These are phyloP conservation scores for Epinotia ramella DNA, from an alignment of 2,888 invertebrate genomes.

Conservation along the genomic window DNA sequence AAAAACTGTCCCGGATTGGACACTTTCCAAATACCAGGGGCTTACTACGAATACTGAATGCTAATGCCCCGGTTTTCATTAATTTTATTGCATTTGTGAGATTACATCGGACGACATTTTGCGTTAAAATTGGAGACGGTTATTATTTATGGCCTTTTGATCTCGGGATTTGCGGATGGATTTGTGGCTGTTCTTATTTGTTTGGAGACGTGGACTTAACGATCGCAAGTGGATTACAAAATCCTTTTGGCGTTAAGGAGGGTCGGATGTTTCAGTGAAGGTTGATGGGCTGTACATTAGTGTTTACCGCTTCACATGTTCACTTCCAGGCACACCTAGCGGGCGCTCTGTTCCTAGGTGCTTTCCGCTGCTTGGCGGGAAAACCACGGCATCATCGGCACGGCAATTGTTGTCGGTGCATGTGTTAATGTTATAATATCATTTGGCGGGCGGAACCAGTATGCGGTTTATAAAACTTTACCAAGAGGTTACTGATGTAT, in stretches of 20 bases:
- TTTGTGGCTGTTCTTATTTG: conserved; percentile 19
- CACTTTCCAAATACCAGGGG: conserved; percentile 53
- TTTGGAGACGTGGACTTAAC: conserved; percentile 2
- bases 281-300: neutral
- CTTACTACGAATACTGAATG: conserved; percentile 47
- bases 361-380: no score
- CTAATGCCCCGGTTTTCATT: conserved; percentile 52
- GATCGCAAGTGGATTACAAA: conserved; percentile 22
- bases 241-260: neutral
- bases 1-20: conserved; percentile 53
- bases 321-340: no score
- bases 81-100: conserved; percentile 51
- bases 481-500: no score
- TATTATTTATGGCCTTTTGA: conserved; percentile 36
- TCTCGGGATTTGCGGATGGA: conserved; percentile 22
- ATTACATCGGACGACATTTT: conserved; percentile 44
- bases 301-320: neutral
- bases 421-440: no score
- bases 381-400: no score
- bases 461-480: no score
- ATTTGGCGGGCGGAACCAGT: no score
- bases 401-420: no score
- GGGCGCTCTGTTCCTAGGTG: no score
- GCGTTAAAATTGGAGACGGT: conserved; percentile 39
- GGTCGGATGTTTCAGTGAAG: neutral